Evolutionary conservation across 1,140 invertebrate genomes (phyloP), one percentile per base, ranked within the genome.

Genomic region (Drosophila neocordata): DNA sequence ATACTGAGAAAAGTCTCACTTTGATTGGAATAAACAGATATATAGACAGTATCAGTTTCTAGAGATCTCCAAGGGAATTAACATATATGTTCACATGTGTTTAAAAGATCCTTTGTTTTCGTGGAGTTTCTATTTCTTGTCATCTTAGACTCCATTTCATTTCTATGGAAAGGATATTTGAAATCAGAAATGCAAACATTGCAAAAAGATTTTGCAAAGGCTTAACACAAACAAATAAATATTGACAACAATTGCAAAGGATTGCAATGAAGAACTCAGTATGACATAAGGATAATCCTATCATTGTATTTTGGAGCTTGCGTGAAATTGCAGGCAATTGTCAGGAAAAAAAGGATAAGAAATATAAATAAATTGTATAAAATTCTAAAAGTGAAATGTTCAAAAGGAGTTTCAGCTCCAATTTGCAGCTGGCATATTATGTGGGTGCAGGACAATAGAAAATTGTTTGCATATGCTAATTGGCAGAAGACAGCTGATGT

Each of bases 371-470:
- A 59, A 38, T 38, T 59, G 35, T 59, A 38, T 34, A 59, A 59
- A 24, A 38, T 38, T 38, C 9, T 59, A 0, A 6, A 22, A 41
- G 13, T 27, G 18, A 62, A 62, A 51, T 51, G 27, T 51, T 41
- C 12, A 51, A 62, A 27, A 3, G 15, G 9, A 11, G 22, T 62
- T 59, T 20, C 20, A 4, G 2, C 4, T 4, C 24, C 1, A 2
- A 2, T 2, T 2, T 6, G 20, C 60, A 62, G 60, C 60, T 62
- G 60, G 11, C 41, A 27, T 8, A 18, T 62, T 62, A 41, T 41
- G 60, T 62, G 60, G 60, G 59, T 62, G 57, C 57, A 59, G 57
- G 57, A 59, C 57, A 59, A 59, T 59, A 59, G 57, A 41, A 24
- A 62, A 31, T 48, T 62, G 41, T 34, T 20, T 53, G 48, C 48